Evolutionary conservation across 2,797 vertebrate genomes (phyloP), one percentile per base, ranked within the genome.

Genomic region (Fringilla coelebs): DNA sequence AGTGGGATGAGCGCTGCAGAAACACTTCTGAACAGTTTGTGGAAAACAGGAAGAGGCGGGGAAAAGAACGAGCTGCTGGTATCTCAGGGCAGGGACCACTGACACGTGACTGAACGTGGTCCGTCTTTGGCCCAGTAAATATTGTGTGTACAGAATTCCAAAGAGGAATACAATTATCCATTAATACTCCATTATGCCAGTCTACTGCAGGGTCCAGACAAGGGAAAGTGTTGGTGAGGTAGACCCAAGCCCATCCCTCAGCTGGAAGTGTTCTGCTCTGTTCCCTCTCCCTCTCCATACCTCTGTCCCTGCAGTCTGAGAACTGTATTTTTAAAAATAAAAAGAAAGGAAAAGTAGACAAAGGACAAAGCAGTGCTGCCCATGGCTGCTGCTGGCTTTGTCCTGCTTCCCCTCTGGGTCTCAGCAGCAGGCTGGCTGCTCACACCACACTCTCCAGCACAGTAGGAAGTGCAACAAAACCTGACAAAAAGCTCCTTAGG

Each of bases 381-480:
- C 26, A 24, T 36, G 48, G 58, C 48, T 52, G 38, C 48, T 63
- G 17, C 45, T 18, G 40, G 43, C 45, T 38, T 51, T 14, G 1
- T 4, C 38, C 66, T 45, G 58, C 65, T 24, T 58, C 73, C 79
- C 31, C 60, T 40, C 38, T 9, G 78, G 10, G 26, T 81, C 34
- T 15, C 4, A 1, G 80, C 28, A 11, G 58, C 1, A 3, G 57
- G 70, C 9, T 12, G 29, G 5, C 68, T 20, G 58, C 63, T 11
- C 77, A 22, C 1, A 0, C 10, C 2, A 7, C 19, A 0, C 58
- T 77, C 38, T 19, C 20, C 79, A 24, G 0, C 0, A 0, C 55
- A 10, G 40, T 2, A 19, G 85, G 82, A 86, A 57, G 76, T 19
- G 65, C 40, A 62, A 48, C 46, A 14, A 10, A 81, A 4, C 55